These are phyloP conservation scores for Etheostoma spectabile DNA, from an alignment of 2,113 vertebrate genomes.

Conservation along the genomic window DNA sequence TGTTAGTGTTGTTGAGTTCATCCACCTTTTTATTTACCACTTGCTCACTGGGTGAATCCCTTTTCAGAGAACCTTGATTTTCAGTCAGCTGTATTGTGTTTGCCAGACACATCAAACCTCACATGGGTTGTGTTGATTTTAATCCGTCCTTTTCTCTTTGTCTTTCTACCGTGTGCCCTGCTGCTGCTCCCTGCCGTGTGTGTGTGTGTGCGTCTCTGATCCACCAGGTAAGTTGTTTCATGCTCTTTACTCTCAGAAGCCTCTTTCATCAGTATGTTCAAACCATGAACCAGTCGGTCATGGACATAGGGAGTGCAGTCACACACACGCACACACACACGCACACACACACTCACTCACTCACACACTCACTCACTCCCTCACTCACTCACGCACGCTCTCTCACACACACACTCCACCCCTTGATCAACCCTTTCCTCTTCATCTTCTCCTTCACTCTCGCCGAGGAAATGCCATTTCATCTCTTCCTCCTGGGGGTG, in stretches of 20 bases:
- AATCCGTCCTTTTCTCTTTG: constrained; percentile 20
- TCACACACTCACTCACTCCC: constrained; percentile 1
- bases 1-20: neutral
- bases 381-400: neutral
- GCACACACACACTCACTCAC: constrained; percentile 6
- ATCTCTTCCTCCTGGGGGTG: constrained; percentile 11
- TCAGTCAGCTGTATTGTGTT: constrained; percentile 24
- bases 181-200: neutral
- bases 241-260: constrained; percentile 42
- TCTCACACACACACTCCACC: neutral
- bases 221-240: constrained; percentile 68
- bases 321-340: constrained; percentile 1
- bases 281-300: constrained; percentile 21
- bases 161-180: constrained; percentile 21
- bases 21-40: constrained; percentile 12
- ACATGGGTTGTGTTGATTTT: constrained; percentile 35
- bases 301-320: neutral
- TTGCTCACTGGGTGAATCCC: neutral
- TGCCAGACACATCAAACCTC: constrained; percentile 16
- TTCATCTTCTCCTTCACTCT: constrained; percentile 18
- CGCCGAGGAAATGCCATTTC: constrained; percentile 14
- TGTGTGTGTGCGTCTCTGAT: constrained; percentile 31
- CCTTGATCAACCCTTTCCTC: constrained; percentile 16
- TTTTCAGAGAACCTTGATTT: constrained; percentile 30
- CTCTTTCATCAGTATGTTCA: constrained; percentile 45